A percentile compares a stretch with the other conserved stretches of the same genome.
phyloP scores from a whole-genome alignment of 2,113 vertebrate species.

The Aramus guarauna region DNA sequence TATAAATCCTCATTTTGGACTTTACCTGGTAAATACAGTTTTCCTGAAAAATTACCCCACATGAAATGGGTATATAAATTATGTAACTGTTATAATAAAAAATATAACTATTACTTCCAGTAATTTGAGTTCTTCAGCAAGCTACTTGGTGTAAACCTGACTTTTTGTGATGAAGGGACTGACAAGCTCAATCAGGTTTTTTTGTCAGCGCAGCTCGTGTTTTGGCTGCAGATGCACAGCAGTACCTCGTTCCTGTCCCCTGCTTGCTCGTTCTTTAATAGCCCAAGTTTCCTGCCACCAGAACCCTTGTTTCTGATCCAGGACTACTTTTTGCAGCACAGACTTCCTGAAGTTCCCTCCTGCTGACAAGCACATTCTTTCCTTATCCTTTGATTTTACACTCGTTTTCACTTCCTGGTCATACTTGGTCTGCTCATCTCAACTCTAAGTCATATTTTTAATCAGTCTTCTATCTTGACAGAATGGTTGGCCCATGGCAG shows the following conservation, averaged over 20 bases:
- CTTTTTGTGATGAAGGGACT: background rate
- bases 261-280: background rate
- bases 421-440: background rate
- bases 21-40: background rate
- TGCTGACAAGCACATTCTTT: background rate
- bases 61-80: background rate
- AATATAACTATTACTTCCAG: background rate
- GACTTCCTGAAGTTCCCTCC: background rate
- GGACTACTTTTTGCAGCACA: background rate
- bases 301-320: slow-evolving; percentile 24
- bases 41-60: background rate
- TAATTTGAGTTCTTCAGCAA: background rate
- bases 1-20: background rate
- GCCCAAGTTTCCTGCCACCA: background rate
- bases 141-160: background rate
- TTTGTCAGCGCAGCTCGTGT: background rate
- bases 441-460: background rate
- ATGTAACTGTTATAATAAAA: background rate
- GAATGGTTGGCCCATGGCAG: background rate
- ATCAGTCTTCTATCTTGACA: background rate
- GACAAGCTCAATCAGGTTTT: background rate
- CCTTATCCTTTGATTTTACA: background rate
- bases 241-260: background rate
- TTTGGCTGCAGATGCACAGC: background rate
- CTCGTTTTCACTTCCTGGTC: background rate